Evolutionary conservation across 2,888 invertebrate genomes (phyloP).

Genomic region (Eristalis arbustorum): DNA sequence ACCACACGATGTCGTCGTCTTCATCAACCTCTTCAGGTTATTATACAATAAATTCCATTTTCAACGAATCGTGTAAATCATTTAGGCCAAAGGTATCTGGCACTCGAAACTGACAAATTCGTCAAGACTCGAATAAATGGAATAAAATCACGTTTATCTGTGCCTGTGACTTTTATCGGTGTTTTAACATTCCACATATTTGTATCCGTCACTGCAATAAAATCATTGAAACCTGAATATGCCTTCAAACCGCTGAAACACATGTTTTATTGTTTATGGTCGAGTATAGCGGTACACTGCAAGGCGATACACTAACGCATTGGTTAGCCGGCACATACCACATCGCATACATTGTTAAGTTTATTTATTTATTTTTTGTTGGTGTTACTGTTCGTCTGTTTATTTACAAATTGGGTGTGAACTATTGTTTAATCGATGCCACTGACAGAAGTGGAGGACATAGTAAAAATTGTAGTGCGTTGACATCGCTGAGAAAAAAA

Average conservation of each 20-base stretch:
- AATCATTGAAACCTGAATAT: constrained; percentile 6
- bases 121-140: neutral
- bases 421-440: constrained; percentile 24
- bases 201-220: constrained; percentile 7
- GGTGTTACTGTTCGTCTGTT: constrained; percentile 1
- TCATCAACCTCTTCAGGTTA: neutral
- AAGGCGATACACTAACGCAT: constrained; percentile 2
- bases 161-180: constrained; percentile 11
- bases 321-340: neutral
- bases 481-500: constrained; percentile 1
- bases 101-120: neutral
- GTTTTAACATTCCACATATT: constrained; percentile 5
- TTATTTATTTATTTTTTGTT: neutral
- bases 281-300: constrained; percentile 1
- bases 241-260: constrained; percentile 6
- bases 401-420: constrained; percentile 20
- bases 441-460: constrained; percentile 9
- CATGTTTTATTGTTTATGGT: constrained; percentile 9
- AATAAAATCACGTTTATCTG: constrained; percentile 23
- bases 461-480: constrained; percentile 3
- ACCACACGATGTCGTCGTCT: neutral
- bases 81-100: constrained; percentile 4
- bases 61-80: neutral
- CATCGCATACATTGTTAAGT: neutral
- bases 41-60: neutral